These are phyloP conservation scores for Notothenia rossii DNA, from an alignment of 2,113 vertebrate genomes.

Conservation along the genomic window DNA sequence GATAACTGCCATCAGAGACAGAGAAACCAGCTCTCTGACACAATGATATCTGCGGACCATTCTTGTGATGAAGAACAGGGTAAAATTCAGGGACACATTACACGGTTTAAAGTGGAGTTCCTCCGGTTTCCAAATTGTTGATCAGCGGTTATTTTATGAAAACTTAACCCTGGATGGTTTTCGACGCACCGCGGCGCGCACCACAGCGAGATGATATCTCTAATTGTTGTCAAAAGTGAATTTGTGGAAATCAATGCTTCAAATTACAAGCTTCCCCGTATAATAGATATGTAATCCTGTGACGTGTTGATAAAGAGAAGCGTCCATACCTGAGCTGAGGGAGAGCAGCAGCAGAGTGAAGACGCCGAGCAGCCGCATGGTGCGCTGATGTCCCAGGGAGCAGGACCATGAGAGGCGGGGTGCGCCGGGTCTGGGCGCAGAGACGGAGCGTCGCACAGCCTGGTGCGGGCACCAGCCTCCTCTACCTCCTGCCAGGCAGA, in stretches of 20 bases:
- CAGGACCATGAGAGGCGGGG: constrained; percentile 52
- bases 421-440: constrained; percentile 29
- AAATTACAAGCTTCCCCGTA: background rate
- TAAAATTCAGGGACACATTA: background rate
- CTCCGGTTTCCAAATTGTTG: background rate
- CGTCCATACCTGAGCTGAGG: constrained; percentile 74
- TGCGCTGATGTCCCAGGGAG: constrained; percentile 45
- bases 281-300: background rate
- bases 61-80: too few species aligned
- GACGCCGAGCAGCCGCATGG: constrained; percentile 73
- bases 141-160: background rate
- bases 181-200: constrained; percentile 39
- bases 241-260: background rate
- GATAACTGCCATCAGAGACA: too few species aligned
- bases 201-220: background rate
- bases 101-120: background rate
- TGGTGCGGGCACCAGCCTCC: constrained; percentile 35
- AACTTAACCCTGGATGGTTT: constrained; percentile 28
- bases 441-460: constrained; percentile 26
- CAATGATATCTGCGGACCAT: background rate
- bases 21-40: too few species aligned
- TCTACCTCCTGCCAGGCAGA: constrained; percentile 27
- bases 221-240: background rate
- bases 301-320: background rate
- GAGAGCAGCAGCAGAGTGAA: constrained; percentile 74